A percentile compares a stretch with the other conserved stretches of the same genome.
These are phyloP conservation scores for Conus ventricosus DNA, from an alignment of 1,140 invertebrate species.

Conservation along the genomic window DNA sequence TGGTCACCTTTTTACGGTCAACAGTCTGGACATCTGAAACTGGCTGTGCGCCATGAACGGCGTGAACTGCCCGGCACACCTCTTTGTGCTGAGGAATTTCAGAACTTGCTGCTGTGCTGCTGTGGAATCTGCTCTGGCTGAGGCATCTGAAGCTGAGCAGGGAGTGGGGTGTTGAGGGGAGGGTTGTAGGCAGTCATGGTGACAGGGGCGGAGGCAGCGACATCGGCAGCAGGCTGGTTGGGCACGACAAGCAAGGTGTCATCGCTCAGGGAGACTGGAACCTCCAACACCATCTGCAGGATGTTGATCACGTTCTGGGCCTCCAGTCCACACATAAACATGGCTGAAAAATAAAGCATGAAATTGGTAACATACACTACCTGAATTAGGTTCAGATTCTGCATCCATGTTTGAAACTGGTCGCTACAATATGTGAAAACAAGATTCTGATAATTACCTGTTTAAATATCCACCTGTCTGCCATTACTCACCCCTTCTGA, in stretches of 20 bases:
- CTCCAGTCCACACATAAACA: slow-evolving; percentile 21
- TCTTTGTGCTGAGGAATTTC: slow-evolving; percentile 15
- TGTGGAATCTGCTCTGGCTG: neutral
- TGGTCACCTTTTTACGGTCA: too few species aligned
- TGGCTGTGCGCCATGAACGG: neutral
- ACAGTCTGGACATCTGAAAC: neutral
- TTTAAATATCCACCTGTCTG: too few species aligned
- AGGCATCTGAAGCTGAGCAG: neutral
- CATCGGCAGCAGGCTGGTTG: neutral
- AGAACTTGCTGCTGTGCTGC: slow-evolving; percentile 14
- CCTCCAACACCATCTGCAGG: slow-evolving; percentile 10
- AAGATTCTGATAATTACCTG: too few species aligned
- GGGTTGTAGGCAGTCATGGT: slow-evolving; percentile 7
- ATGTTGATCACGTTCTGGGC: slow-evolving; percentile 16
- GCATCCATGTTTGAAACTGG: too few species aligned
- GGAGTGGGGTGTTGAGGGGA: slow-evolving; percentile 14
- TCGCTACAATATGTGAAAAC: too few species aligned
- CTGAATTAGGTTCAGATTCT: too few species aligned
- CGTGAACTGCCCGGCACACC: too few species aligned
- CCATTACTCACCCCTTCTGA: too few species aligned
- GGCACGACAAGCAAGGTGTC: slow-evolving; percentile 16
- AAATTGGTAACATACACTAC: too few species aligned
- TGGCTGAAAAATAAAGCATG: neutral
- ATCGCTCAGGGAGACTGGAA: slow-evolving; percentile 5
- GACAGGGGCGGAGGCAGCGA: neutral